phyloP scores from a whole-genome alignment of 1,140 invertebrate genomes.

The Zophobas morio region DNA sequence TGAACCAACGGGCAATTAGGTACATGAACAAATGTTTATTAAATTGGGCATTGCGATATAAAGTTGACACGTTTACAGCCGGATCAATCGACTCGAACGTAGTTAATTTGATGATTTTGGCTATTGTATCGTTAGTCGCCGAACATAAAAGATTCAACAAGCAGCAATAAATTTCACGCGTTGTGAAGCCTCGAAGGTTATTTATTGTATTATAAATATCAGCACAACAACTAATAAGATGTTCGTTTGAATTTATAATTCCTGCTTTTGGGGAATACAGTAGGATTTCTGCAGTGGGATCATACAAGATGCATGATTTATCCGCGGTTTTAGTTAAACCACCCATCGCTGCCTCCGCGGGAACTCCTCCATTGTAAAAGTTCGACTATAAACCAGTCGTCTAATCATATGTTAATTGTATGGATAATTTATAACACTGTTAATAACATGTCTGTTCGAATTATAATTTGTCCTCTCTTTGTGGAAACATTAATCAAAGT shows the following conservation, averaged over 20 bases:
- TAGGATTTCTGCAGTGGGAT: no score
- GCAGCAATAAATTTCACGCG: no score
- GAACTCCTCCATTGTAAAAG: neutral
- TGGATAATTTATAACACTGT: constrained; percentile 36
- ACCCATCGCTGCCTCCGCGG: no score
- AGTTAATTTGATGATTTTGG: no score
- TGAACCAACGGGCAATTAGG: neutral
- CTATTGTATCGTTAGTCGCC: neutral
- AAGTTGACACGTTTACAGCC: neutral
- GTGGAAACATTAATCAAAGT: constrained; percentile 17
- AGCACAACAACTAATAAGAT: no score
- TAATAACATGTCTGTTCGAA: constrained; percentile 34
- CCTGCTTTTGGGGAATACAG: no score
- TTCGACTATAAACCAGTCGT: constrained; percentile 7
- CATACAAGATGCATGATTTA: no score
- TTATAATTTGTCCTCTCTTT: constrained; percentile 30
- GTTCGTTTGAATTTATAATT: no score
- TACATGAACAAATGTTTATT: neutral
- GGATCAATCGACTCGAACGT: neutral
- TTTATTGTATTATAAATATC: no score
- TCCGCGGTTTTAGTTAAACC: no score
- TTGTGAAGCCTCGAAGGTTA: no score
- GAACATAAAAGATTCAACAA: neutral
- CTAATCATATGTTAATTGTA: constrained; percentile 31
- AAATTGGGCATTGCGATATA: neutral